Base-by-base conservation (phyloP, 2,888 invertebrate genomes). In the Steinernema carpocapsae region DNA sequence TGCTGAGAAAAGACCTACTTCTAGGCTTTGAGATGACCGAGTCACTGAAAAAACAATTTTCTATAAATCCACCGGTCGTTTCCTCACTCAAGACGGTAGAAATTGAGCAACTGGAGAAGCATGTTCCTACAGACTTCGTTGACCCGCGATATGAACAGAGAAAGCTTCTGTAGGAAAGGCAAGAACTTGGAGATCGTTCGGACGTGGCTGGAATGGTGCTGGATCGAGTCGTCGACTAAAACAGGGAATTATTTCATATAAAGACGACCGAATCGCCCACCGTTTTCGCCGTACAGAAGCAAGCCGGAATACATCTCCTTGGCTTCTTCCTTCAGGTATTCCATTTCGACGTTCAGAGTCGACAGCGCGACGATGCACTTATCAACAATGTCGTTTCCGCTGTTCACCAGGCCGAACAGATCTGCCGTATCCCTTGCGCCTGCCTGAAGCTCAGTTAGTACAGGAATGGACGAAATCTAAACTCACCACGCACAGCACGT, bases 331-430 rank as follows among this genome's bases (percentile, higher is more conserved):
- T 91, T 91, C 19, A 95, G 89, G 72, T 90, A 88, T 73, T 91
- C 89, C 76, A 93, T 91, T 90, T 95, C 95, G 81, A 91, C 90
- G 88, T 93, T 94, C 0, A 94, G 89, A 10, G 93, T 91, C 19
- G 92, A 92, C 76, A 95, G 91, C 0, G 93, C 93, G 52, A 92
- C 91, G 10, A 95, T 89, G 64, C 94, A 87, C 82, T 89, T 90
- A 83, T 89, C 89, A 59, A 94, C 90, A 71, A 92, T 89, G 86
- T 92, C 93, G 87, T 94, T 94, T 88, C 76, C 76, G 56, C 75
- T 75, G 24, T 75, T 70, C 1, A 64, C 64, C 17, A 64, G 64
- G 24, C 29, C 29, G 19, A 64, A 29, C 64, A 64, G 19, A 64
- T 64, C 29, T 37, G 64, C 14, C 29, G 64, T 64, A 17, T 64